Evolutionary conservation across 2,797 vertebrate species (phyloP).

Genomic region (Sebastiscus albofasciatus): DNA sequence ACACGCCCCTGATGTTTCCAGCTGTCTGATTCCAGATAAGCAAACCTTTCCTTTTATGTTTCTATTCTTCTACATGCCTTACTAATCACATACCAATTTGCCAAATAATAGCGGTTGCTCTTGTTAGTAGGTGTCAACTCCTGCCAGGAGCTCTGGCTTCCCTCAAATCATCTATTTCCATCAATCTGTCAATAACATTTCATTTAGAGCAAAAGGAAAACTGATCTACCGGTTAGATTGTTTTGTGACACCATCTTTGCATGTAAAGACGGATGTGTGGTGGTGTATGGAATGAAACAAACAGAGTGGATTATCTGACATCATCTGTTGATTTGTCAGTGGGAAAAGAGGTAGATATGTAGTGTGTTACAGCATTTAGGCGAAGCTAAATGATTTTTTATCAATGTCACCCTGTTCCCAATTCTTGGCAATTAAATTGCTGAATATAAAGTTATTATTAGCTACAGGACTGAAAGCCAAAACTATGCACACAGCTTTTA

Average conservation of each 20-base stretch:
- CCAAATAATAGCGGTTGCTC: neutral
- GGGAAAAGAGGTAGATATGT: neutral
- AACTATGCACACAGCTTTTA: neutral
- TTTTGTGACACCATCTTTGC: neutral
- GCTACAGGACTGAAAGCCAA: neutral
- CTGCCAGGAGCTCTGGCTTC: neutral
- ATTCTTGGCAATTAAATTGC: neutral
- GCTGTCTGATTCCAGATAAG: neutral
- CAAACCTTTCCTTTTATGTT: neutral
- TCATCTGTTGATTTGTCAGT: neutral
- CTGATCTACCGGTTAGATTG: neutral
- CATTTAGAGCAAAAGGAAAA: neutral
- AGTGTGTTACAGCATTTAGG: neutral
- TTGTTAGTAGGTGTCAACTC: neutral
- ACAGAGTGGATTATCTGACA: neutral
- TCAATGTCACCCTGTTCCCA: neutral
- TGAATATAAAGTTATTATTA: neutral
- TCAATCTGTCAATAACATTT: constrained; percentile 32
- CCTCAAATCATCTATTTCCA: neutral
- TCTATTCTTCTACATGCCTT: neutral
- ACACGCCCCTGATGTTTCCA: neutral
- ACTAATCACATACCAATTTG: constrained; percentile 23
- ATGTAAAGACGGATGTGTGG: neutral
- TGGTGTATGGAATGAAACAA: neutral
- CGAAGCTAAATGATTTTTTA: neutral